Conservation (phyloP, 2,113 vertebrate genomes). For the Ellobius talpinus region DNA sequence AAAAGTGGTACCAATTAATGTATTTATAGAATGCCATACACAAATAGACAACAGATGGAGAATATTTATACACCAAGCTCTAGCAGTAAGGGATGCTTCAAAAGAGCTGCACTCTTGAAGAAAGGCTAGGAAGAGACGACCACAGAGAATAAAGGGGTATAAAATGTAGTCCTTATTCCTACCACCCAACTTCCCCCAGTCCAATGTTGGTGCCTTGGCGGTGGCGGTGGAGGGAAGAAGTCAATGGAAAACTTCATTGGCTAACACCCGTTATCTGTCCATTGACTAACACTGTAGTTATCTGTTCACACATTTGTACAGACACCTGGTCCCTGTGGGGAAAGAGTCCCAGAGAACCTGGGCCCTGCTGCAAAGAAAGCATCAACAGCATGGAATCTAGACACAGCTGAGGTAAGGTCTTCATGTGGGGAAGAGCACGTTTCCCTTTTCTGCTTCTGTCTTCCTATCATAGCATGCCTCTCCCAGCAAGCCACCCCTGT, state of each 20-base stretch:
- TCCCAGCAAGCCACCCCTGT: background rate
- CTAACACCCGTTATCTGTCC: background rate
- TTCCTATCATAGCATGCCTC: background rate
- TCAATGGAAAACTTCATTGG: background rate
- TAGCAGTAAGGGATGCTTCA: background rate
- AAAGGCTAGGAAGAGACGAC: background rate
- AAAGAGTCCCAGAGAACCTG: background rate
- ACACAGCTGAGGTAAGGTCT: background rate
- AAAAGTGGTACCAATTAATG: constrained; percentile 72
- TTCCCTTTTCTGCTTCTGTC: background rate
- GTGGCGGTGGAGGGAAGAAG: too few relatives aligned
- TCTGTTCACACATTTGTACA: background rate
- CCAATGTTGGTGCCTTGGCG: background rate
- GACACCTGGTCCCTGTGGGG: background rate
- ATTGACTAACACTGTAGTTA: background rate
- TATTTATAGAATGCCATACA: constrained; percentile 73
- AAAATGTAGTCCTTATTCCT: background rate
- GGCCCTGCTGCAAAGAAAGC: too few relatives aligned
- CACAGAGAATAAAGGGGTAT: background rate
- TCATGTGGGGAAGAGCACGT: fast-evolving
- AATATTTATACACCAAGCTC: background rate
- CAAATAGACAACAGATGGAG: constrained; percentile 66
- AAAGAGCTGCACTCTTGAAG: background rate
- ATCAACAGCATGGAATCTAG: background rate
- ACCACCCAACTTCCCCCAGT: background rate